Base-by-base conservation (phyloP, 2,888 invertebrate species). In the Ormyrus rosae region DNA sequence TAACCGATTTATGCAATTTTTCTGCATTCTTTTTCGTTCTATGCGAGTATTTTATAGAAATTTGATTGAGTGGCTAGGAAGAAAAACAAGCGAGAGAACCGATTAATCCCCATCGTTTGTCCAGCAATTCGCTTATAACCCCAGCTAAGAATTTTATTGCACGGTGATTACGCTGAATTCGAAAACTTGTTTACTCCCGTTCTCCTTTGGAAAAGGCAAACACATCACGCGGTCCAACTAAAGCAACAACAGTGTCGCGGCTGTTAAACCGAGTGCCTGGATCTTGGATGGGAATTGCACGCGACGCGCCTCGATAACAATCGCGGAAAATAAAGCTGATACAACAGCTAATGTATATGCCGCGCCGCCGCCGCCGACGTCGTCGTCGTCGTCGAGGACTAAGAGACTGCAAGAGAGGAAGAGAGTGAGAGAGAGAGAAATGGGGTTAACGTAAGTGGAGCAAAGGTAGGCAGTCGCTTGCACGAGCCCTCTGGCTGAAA, bases 391-490 rank as follows among this genome's bases (percentile, higher is more conserved):
- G 46, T 46, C 46, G 11, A 53, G 5, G n/a, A 8, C n/a, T 55
- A 7, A 53, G 5, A 48, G 60, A 56, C 46, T 50, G 65, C 58
- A 69, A 63, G 60, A 64, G n/a, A 48, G 34, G 56, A 71, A 48
- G 34, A 45, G 55, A 53, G 63, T 34, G 60, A 60, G 67, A 69
- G 60, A 51, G 8, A 50, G 55, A 64, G 69, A 71, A 80, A 80
- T 51, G 75, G 76, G 80, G 71, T 76, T 75, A 67, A 65, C 71
- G 75, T 76, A 80, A 75, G 75, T 71, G 64, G 69, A 74, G 60
- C 70, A 74, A 50, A 63, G 78, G 60, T 56, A 64, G 60, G 13
- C 70, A 72, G 56, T 78, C 34, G 68, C 68, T 67, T 60, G 55
- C 72, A 45, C 53, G 72, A 73, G 67, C 58, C 46, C 55, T 65